Conservation (phyloP, 2,888 invertebrate genomes). For the Mesochorus sp. region DNA sequence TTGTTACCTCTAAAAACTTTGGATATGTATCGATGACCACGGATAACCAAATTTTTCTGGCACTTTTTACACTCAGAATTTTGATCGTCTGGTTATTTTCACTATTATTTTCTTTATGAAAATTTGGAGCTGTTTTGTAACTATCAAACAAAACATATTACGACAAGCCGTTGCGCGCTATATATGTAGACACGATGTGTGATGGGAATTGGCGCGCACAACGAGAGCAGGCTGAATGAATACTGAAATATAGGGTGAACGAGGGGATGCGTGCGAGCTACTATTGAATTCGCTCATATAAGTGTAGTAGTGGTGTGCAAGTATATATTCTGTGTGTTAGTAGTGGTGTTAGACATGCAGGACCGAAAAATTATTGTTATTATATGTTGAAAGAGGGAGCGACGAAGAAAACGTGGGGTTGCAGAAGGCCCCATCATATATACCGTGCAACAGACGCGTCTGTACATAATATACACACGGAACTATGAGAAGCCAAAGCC, state of each 20-base stretch:
- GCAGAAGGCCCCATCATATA: slow-evolving; percentile 13
- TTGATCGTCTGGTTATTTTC: too few relatives aligned
- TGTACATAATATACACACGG: neutral
- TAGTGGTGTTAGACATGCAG: slow-evolving; percentile 11
- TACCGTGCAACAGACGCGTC: neutral
- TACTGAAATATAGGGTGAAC: slow-evolving; percentile 48
- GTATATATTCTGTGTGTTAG: neutral
- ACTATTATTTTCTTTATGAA: too few relatives aligned
- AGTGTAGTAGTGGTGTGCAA: slow-evolving; percentile 3
- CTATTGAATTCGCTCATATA: slow-evolving; percentile 37
- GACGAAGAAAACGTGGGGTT: slow-evolving; percentile 29
- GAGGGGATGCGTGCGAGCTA: slow-evolving; percentile 36
- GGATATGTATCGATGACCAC: too few relatives aligned
- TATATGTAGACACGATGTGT: too few relatives aligned
- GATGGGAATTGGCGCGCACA: neutral
- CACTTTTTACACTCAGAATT: too few relatives aligned
- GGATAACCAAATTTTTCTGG: too few relatives aligned
- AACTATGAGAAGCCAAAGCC: slow-evolving; percentile 18
- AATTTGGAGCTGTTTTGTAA: neutral
- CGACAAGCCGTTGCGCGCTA: too few relatives aligned
- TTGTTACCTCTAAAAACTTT: too few relatives aligned
- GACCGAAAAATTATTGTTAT: slow-evolving; percentile 31
- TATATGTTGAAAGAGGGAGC: slow-evolving; percentile 21
- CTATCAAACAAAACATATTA: neutral
- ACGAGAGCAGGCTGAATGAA: slow-evolving; percentile 48